Evolutionary conservation across 2,797 vertebrate species (phyloP), one percentile per base, ranked within the genome.

Genomic region (Etheostoma nigrum): DNA sequence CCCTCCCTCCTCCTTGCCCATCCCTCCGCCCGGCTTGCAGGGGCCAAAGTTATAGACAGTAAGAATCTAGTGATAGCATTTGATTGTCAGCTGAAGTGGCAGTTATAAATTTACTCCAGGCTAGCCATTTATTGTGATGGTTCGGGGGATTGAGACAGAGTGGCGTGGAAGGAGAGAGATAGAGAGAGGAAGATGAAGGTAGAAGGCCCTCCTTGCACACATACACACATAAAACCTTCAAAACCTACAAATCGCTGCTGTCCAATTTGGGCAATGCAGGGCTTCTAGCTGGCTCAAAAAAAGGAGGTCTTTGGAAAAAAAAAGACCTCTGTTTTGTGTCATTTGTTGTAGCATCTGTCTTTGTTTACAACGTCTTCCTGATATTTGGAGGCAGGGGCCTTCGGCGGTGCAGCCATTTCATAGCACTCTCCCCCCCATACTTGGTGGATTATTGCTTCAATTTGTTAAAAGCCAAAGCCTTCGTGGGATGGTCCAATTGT

Each of bases 21-120:
- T 64, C 86, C 82, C 88, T 81, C 86, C 73, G 8, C 87, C 79
- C 86, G 85, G 67, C 89, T 94, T 73, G 33, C 88, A 87, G 54
- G 86, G 90, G 84, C 90, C 90, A 91, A 92, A 90, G 91, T 95
- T 91, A 95, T 89, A 91, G 92, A 90, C 91, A 89, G 91, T 89
- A 91, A 93, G 91, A 91, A 92, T 94, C 70, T 91, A 94, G 92
- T 92, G 94, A 94, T 93, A 94, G 90, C 66, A 77, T 92, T 93
- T 93, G 95, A 94, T 91, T 95, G 96, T 93, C 92, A 94, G 91
- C 90, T 92, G 90, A 95, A 95, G 93, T 94, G 94, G 92, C 94
- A 92, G 94, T 94, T 95, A 94, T 94, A 95, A 93, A 95, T 95
- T 94, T 94, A 94, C 91, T 94, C 90, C 80, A 79, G 86, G 92